A percentile compares a stretch with the other conserved stretches of the same genome.
phyloP scores from a whole-genome alignment of 2,113 vertebrate genomes.

The Panthera leo region DNA sequence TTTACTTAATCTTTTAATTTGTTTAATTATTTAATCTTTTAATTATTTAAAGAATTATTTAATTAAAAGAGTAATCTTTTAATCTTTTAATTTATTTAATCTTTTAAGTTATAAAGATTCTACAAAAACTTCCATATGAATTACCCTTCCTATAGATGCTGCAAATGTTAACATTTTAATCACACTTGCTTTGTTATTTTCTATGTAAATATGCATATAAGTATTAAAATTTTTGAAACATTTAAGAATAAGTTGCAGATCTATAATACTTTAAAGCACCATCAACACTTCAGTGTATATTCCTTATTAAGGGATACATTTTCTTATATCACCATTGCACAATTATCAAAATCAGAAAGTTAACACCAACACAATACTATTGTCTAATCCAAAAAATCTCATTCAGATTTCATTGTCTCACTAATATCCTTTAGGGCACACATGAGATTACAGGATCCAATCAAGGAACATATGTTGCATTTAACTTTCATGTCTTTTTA shows the following conservation, averaged over 20 bases:
- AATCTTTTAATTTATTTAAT: not conserved
- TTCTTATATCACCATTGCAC: not conserved
- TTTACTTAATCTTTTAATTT: not conserved
- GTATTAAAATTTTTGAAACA: not conserved
- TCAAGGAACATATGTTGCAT: not conserved
- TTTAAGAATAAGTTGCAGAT: not conserved
- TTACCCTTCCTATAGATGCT: not conserved
- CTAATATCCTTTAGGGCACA: not conserved
- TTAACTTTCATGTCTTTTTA: not conserved
- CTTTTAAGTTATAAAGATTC: not conserved
- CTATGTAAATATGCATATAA: not conserved
- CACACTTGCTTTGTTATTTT: not conserved
- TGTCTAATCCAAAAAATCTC: not conserved
- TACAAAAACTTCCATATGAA: not conserved
- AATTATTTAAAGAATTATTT: too few relatives aligned
- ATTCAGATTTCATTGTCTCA: not conserved
- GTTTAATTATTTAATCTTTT: too few relatives aligned
- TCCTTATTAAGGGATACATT: not conserved
- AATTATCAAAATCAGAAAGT: not conserved
- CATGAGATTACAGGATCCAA: not conserved
- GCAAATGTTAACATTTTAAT: not conserved
- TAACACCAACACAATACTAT: not conserved
- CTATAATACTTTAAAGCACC: not conserved
- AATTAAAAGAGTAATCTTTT: too few relatives aligned
- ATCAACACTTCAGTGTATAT: not conserved